phyloP scores from a whole-genome alignment of 2,888 invertebrate species.

The Andrena bicolor region DNA sequence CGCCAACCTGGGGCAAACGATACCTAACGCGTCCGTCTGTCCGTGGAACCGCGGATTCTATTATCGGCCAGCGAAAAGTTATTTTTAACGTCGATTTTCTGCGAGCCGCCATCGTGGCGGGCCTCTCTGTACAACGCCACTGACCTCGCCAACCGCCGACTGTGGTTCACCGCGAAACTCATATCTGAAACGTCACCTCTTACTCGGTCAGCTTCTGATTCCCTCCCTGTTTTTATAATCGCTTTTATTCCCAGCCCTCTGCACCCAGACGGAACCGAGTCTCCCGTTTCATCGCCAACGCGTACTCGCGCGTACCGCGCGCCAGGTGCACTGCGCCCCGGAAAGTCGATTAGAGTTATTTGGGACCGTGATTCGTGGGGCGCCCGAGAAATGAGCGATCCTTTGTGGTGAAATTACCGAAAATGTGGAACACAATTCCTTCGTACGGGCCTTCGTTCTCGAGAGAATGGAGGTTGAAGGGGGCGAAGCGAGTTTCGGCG shows the following conservation, averaged over 20 bases:
- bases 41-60: conserved; percentile 57
- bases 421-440: no score
- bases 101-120: conserved; percentile 48
- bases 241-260: conserved; percentile 23
- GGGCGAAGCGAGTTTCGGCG: no score
- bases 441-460: no score
- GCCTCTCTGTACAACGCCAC: conserved; percentile 58
- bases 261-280: background rate
- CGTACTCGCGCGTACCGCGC: conserved; percentile 9
- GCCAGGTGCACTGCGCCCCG: background rate
- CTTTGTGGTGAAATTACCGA: no score
- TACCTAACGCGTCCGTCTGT: conserved; percentile 28
- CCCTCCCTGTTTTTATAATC: conserved; percentile 1
- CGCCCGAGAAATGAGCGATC: no score
- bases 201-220: conserved; percentile 28
- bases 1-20: conserved; percentile 2
- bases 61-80: conserved; percentile 65
- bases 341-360: no score
- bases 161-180: conserved; percentile 72
- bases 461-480: no score
- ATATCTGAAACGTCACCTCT: conserved; percentile 65
- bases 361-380: no score
- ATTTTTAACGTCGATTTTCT: conserved; percentile 69
- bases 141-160: conserved; percentile 71
- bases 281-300: conserved; percentile 17